Evolutionary conservation across 1,140 invertebrate genomes (phyloP), one percentile per base, ranked within the genome.

Genomic region (Subanguina moxae): DNA sequence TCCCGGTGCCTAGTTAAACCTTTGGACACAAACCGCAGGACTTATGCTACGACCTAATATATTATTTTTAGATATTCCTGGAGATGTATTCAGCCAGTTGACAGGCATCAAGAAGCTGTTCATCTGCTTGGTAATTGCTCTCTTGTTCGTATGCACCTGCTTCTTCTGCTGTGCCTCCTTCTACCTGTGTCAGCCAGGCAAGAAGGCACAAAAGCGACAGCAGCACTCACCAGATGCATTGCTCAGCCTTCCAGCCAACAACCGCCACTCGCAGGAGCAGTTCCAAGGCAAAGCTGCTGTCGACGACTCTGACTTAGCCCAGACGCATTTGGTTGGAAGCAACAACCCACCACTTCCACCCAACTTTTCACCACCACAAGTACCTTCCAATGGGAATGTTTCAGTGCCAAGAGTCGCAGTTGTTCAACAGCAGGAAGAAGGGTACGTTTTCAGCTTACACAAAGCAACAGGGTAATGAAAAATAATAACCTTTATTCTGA

Each of bases 161-260:
- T 58, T 69, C 19, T 56, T 56, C 52, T 69, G 68, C 58, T 70
- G 68, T 61, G 57, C 52, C n/a, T 70, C 66, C 64, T 70, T 61
- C 38, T 61, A 61, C 27, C 28, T 61, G 27, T 25, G 58, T 19
- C 19, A 21, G 3, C 38, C 58, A 21, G 19, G 5, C 19, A 61
- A 30, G 28, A 25, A 43, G 27, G 58, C 28, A 3, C 32, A 38
- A 3, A 61, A 30, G 19, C 32, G 11, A 3, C 5, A 30, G 19
- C 27, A 61, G 19, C 3, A 30, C 17, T 30, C 58, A 7, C 5
- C 3, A 30, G 27, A 30, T 43, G 28, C 58, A 3, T 21, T 61
- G 5, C 28, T 43, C n/a, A 28, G n/a, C n/a, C n/a, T n/a, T n/a
- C n/a, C 58, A 61, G 28, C 8, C 28, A 61, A 61, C 27, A 13